Base-by-base conservation (phyloP, 2,797 vertebrate genomes). In the Acropternis orthonyx region DNA sequence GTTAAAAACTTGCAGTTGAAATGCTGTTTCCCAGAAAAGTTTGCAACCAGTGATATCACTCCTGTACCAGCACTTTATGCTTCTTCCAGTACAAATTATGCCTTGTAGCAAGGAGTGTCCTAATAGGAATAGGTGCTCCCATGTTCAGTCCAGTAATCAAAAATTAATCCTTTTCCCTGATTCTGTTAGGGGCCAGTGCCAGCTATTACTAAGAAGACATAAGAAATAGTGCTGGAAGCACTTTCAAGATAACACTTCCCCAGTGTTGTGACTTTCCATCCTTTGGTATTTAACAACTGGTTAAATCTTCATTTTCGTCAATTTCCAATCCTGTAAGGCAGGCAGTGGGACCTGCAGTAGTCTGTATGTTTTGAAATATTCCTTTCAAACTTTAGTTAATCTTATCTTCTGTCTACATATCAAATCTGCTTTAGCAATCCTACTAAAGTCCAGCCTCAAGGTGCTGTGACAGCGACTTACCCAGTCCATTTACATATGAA, bases 111-210 rank as follows among this genome's bases (percentile, higher is more conserved):
- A 93, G 76, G 46, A 92, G 52, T 79, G 87, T 62, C 67, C 63
- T 89, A 63, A 76, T 20, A 93, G 85, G 49, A 59, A 85, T 15
- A 91, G 91, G 62, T 72, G 36, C 34, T 84, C 43, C 54, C 55
- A 39, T 41, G 59, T 46, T 81, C 85, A 78, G 82, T 79, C 36
- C 58, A 41, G 75, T 69, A 78, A 89, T 75, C 62, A 92, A 86
- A 92, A 95, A 92, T 79, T 91, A 92, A 91, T 96, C 77, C 69
- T 49, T 44, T 76, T 80, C 59, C 46, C 87, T 14, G 32, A 66
- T 48, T 91, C 82, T 0, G 1, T 78, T 58, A 84, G 43, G 27
- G 34, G 46, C 58, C 69, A 52, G 62, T 69, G 68, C 8, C 85
- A 88, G 69, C 59, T 88, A 10, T 75, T 69, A 66, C 85, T 66